Conservation (phyloP, 2,888 invertebrate species). For the Drosophila mayaguana region DNA sequence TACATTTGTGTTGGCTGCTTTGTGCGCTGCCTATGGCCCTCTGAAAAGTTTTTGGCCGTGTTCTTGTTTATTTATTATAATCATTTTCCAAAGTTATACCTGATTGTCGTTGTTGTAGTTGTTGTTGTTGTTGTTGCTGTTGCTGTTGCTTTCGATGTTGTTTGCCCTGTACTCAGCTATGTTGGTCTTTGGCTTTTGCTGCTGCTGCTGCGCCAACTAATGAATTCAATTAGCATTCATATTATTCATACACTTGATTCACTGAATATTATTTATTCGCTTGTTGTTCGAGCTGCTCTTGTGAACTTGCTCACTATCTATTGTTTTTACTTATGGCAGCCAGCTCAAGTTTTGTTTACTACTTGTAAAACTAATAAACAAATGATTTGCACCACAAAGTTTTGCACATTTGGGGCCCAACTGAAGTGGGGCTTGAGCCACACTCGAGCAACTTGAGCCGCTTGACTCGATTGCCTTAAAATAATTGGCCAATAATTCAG, state of each 20-base stretch:
- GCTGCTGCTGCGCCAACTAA: conserved; percentile 45
- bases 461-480: conserved; percentile 78
- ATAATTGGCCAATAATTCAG: conserved; percentile 80
- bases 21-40: conserved; percentile 35
- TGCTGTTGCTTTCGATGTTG: conserved; percentile 32
- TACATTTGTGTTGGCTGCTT: conserved; percentile 38
- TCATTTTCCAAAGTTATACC: conserved; percentile 64
- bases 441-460: conserved; percentile 21
- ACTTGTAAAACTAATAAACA: conserved; percentile 71
- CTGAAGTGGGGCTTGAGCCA: conserved; percentile 17
- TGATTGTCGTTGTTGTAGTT: conserved; percentile 29
- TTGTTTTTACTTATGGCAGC: conserved; percentile 42
- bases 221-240: conserved; percentile 80
- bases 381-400: conserved; percentile 72
- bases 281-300: conserved; percentile 33
- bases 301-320: conserved; percentile 28
- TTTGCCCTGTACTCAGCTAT: conserved; percentile 13
- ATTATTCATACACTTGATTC: conserved; percentile 79
- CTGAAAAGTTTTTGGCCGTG: conserved; percentile 49
- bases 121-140: not conserved
- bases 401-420: conserved; percentile 22
- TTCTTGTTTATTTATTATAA: conserved; percentile 66
- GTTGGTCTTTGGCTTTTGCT: conserved; percentile 33
- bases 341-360: conserved; percentile 43
- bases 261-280: conserved; percentile 72